phyloP scores from a whole-genome alignment of 2,797 vertebrate species.

The Bovichtus variegatus region DNA sequence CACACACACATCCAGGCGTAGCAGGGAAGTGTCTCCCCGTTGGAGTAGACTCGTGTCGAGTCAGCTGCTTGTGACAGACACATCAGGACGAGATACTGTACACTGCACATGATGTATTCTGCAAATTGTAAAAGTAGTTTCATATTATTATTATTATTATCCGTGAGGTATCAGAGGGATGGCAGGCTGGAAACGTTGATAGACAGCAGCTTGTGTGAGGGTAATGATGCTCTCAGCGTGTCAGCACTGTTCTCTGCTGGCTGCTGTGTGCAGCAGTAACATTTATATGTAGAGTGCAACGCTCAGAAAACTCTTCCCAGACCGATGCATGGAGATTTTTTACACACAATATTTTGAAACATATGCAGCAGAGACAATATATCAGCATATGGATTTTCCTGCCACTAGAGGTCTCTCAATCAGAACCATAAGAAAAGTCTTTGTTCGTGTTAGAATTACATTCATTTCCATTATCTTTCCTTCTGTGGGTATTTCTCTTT shows the following conservation, averaged over 20 bases:
- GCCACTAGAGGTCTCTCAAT: too few species aligned
- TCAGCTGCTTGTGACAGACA: slow-evolving; percentile 43
- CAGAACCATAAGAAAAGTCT: too few species aligned
- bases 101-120: slow-evolving; percentile 24
- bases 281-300: too few species aligned
- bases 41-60: slow-evolving; percentile 28
- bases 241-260: slow-evolving; percentile 38
- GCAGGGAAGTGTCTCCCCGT: slow-evolving; percentile 23
- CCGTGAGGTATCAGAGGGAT: slow-evolving; percentile 42
- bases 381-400: too few species aligned
- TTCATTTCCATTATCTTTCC: not conserved
- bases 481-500: not conserved
- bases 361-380: not conserved
- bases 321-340: too few species aligned
- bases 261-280: slow-evolving; percentile 27
- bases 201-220: slow-evolving; percentile 45
- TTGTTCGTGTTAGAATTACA: too few species aligned
- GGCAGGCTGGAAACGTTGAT: slow-evolving; percentile 45
- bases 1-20: not conserved
- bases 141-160: slow-evolving; percentile 11
- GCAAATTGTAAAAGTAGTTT: slow-evolving; percentile 44
- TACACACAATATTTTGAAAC: not conserved
- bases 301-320: too few species aligned
- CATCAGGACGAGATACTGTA: slow-evolving; percentile 20
- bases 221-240: slow-evolving; percentile 51